Percentiles rank a stretch among this genome's conserved stretches.
phyloP scores from a whole-genome alignment of 1,140 invertebrate genomes.

The Wiebesia pumilae region DNA sequence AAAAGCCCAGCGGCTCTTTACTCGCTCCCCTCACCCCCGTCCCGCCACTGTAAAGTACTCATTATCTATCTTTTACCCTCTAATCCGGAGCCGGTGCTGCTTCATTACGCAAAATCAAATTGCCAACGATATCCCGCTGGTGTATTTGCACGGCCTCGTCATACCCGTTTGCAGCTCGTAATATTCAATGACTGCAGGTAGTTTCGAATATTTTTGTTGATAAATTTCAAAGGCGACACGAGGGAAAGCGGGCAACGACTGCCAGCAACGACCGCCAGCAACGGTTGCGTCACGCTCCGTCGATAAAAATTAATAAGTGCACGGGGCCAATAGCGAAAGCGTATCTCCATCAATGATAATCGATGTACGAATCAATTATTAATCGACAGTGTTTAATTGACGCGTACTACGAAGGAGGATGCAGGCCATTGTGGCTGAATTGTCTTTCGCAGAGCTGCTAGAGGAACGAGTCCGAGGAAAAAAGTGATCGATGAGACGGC shows the following conservation, averaged over 20 bases:
- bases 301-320: slow-evolving; percentile 21
- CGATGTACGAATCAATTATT: slow-evolving; percentile 36
- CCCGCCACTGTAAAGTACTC: slow-evolving; percentile 8
- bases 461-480: not conserved
- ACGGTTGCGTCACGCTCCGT: not conserved
- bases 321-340: not conserved
- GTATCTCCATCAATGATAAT: slow-evolving; percentile 34
- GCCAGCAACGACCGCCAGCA: no score
- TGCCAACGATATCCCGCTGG: not conserved
- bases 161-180: not conserved
- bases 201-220: not conserved
- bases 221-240: not conserved
- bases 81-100: not conserved
- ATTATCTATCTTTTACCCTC: slow-evolving; percentile 19
- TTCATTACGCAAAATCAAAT: slow-evolving; percentile 30
- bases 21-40: slow-evolving; percentile 2
- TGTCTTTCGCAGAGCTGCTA: not conserved
- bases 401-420: not conserved
- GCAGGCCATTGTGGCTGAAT: not conserved
- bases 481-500: slow-evolving; percentile 48
- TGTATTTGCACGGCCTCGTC: not conserved
- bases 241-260: not conserved
- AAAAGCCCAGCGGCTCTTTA: slow-evolving; percentile 2
- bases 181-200: not conserved
- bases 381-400: slow-evolving; percentile 46